Conservation (phyloP, 2,888 invertebrate species). For the Acleris emargana region DNA sequence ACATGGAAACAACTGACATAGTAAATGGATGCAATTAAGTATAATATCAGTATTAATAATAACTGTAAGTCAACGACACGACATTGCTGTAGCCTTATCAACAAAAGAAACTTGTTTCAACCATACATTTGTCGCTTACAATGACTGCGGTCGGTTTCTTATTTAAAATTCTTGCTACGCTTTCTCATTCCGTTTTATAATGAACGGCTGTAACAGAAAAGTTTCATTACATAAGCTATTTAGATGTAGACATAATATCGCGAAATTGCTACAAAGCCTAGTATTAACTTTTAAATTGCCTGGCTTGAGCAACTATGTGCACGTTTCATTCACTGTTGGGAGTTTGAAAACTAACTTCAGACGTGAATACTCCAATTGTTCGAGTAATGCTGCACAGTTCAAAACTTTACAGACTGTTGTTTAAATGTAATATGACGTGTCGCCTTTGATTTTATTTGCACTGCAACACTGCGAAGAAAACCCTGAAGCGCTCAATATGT, state of each 20-base stretch:
- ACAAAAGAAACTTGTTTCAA: slow-evolving; percentile 75
- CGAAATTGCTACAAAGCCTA: slow-evolving; percentile 32
- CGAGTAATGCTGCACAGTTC: background rate
- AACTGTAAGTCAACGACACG: slow-evolving; percentile 64
- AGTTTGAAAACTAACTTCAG: slow-evolving; percentile 21
- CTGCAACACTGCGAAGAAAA: too few species aligned
- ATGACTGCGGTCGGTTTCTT: slow-evolving; percentile 59
- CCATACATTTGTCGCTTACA: slow-evolving; percentile 53
- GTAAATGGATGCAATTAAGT: slow-evolving; percentile 7
- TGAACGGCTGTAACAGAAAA: slow-evolving; percentile 46
- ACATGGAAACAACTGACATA: slow-evolving; percentile 7
- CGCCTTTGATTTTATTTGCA: too few species aligned
- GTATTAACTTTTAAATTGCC: slow-evolving; percentile 27
- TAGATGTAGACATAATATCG: slow-evolving; percentile 47
- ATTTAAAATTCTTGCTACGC: slow-evolving; percentile 70
- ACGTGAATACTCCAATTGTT: background rate
- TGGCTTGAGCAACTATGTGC: slow-evolving; percentile 17
- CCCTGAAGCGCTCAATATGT: too few species aligned
- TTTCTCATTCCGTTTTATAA: slow-evolving; percentile 70
- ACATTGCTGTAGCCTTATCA: slow-evolving; percentile 68
- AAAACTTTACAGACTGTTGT: slow-evolving; percentile 1
- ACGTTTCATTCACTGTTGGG: slow-evolving; percentile 12
- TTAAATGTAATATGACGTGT: too few species aligned
- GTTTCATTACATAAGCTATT: slow-evolving; percentile 47
- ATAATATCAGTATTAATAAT: slow-evolving; percentile 23